phyloP scores from a whole-genome alignment of 2,888 invertebrate genomes.

The Heliconius hortense region DNA sequence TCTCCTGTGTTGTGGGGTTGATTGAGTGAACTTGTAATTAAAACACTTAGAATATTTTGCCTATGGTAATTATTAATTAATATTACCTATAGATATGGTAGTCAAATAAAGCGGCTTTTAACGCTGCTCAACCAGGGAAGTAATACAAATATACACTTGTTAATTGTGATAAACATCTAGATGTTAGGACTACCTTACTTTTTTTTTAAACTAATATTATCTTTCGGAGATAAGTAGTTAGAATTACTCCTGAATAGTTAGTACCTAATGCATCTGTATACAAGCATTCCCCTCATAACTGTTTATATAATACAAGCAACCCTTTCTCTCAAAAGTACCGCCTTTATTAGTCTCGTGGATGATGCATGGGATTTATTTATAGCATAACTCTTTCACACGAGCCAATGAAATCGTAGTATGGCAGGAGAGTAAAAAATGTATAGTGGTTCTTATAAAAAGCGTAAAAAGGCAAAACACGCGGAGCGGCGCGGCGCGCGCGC shows the following conservation, averaged over 20 bases:
- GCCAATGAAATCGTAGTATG: constrained; percentile 65
- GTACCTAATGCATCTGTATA: background rate
- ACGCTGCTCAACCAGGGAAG: background rate
- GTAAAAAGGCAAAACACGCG: constrained; percentile 61
- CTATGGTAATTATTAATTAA: background rate
- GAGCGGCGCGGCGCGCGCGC: constrained; percentile 62
- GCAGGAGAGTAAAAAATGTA: constrained; percentile 63
- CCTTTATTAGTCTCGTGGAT: constrained; percentile 54
- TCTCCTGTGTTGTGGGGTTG: background rate
- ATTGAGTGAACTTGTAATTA: background rate
- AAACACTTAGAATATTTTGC: background rate
- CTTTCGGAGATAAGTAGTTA: background rate
- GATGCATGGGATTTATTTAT: constrained; percentile 67
- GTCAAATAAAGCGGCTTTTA: background rate
- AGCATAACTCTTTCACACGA: constrained; percentile 75
- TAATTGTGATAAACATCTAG: no score
- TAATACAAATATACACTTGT: no score
- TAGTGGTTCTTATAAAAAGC: constrained; percentile 66
- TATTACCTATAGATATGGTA: no score
- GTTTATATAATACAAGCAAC: constrained; percentile 32
- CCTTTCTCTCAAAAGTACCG: constrained; percentile 52
- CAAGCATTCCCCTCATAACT: background rate
- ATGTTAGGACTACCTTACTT: background rate
- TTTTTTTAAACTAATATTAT: background rate
- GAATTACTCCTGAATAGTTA: background rate